Percentiles rank a stretch among this genome's conserved stretches.
These are phyloP conservation scores for Anhinga rufa DNA, from an alignment of 2,113 vertebrate species.

Conservation along the genomic window DNA sequence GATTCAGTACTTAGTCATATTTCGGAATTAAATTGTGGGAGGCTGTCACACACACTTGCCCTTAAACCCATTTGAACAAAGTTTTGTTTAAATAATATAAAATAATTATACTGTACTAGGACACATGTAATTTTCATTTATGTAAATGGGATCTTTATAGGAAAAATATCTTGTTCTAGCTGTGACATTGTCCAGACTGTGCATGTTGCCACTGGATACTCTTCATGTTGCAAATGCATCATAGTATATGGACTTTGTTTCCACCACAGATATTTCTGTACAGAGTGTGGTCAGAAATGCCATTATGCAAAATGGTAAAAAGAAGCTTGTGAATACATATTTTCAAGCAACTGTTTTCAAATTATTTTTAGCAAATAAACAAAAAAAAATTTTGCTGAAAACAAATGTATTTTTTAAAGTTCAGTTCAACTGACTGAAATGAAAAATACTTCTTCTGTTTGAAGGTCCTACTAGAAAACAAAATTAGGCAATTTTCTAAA, in stretches of 20 bases:
- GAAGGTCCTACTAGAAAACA: not conserved
- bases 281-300: not conserved
- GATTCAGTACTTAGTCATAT: not conserved
- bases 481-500: not conserved
- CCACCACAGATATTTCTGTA: not conserved
- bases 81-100: not conserved
- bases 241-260: not conserved
- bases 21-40: not conserved
- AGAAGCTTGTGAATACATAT: not conserved
- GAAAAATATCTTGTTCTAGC: not conserved
- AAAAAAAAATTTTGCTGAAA: not conserved
- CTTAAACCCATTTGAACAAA: not conserved
- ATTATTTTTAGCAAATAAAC: not conserved
- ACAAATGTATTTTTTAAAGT: not conserved
- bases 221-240: not conserved
- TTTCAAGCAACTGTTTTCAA: not conserved
- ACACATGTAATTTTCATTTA: not conserved
- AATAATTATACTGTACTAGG: not conserved
- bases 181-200: not conserved
- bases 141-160: not conserved
- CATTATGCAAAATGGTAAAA: not conserved
- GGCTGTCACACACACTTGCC: not conserved
- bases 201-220: not conserved
- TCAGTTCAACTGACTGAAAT: not conserved
- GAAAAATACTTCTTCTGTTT: not conserved